Base-by-base conservation (phyloP, 2,797 vertebrate genomes). In the Sebastes matsubarae region DNA sequence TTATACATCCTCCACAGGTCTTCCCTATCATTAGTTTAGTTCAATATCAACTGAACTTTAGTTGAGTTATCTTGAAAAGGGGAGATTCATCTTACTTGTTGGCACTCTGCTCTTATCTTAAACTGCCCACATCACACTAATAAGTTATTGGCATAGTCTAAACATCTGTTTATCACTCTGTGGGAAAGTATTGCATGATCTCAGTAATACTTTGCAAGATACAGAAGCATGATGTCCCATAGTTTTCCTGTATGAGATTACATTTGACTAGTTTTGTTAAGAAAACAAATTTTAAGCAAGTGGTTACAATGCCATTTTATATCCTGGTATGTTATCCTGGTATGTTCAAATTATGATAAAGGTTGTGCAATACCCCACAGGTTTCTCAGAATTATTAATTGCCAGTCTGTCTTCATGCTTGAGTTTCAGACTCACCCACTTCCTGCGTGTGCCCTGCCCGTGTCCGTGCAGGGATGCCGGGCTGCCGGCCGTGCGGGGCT, bases 351-450 rank as follows among this genome's bases (percentile, higher is more conserved):
- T 16, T 55, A n/a, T 20, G n/a, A 8, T 34, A 16, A 50, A 34
- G 30, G 14, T 22, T 67, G 42, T 46, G 24, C 29, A 60, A 27
- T 27, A 24, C 30, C 29, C 22, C 18, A 18, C 54, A n/a, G 34
- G 30, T 46, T 46, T 16, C 42, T 46, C 24, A 8, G 50, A 61
- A 70, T 78, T 7, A 65, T 63, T 27, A 16, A 38, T 55, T n/a
- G 22, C 14, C 34, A 50, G 16, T 20, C 70, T 18, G 59, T 81
- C 42, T 73, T 54, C 18, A 46, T 42, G 27, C 20, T 71, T 46
- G 14, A 30, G n/a, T 36, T 50, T 32, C 11, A 66, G 66, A 93
- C 96, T 96, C 83, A 96, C 95, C 95, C 93, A 91, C 78, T 94
- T 96, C 75, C 82, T 93, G 52, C 54, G 81, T 20, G 20, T 1